Percentiles rank a stretch among this genome's conserved stretches.
phyloP scores from a whole-genome alignment of 37 sponge, comb jelly and placozoan genomes.

The Aphrocallistes beatrix region DNA sequence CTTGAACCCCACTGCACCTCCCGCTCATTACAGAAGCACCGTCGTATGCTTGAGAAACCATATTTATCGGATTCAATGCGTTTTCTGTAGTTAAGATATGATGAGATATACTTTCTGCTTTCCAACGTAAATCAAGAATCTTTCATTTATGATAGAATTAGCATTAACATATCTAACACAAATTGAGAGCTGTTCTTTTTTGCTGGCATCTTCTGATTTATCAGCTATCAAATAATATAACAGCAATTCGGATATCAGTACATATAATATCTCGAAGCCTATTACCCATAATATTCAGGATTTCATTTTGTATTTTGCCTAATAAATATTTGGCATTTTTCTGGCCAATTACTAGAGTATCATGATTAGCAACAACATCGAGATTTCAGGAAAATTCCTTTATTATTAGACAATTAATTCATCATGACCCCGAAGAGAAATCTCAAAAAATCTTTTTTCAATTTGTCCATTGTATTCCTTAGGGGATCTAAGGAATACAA shows the following conservation, averaged over 20 bases:
- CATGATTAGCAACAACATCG: conserved; percentile 36
- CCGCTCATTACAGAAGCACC: background rate
- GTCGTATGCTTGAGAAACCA: background rate
- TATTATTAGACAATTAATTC: conserved; percentile 41
- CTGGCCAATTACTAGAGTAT: conserved; percentile 23
- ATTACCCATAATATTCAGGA: too few species aligned
- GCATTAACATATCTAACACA: conserved; percentile 17
- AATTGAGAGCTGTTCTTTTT: conserved; percentile 44
- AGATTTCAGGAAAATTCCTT: conserved; percentile 45
- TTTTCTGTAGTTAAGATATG: background rate
- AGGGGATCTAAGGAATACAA: too few species aligned
- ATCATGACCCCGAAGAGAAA: conserved; percentile 39
- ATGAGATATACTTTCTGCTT: background rate
- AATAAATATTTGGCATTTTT: background rate
- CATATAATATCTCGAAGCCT: background rate
- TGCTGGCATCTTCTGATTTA: conserved; percentile 44
- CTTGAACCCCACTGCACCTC: too few species aligned
- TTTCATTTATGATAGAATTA: background rate
- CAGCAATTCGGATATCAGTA: background rate
- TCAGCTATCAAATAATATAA: conserved; percentile 29
- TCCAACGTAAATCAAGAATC: background rate
- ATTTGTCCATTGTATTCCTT: too few species aligned
- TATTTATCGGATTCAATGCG: conserved; percentile 16
- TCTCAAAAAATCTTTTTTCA: too few species aligned
- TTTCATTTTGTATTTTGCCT: background rate